phyloP scores from a whole-genome alignment of 1,140 invertebrate genomes.

The Ceratina calcarata region DNA sequence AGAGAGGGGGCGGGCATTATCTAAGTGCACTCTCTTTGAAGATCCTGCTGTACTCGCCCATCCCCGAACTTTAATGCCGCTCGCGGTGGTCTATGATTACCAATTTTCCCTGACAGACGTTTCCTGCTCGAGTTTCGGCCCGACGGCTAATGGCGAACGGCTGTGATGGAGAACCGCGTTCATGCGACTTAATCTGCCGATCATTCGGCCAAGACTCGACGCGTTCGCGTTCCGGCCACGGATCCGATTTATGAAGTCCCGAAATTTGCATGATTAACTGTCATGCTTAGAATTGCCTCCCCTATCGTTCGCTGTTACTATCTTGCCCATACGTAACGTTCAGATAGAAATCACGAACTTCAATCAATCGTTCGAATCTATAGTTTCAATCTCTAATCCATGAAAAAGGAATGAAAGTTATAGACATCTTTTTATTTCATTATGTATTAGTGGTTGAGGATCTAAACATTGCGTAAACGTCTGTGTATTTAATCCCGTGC shows the following conservation, averaged over 20 bases:
- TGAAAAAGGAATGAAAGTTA: too few relatives aligned
- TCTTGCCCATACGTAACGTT: background rate
- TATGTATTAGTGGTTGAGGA: too few relatives aligned
- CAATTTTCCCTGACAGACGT: slow-evolving; percentile 80
- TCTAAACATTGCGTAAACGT: too few relatives aligned
- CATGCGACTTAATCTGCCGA: slow-evolving; percentile 59
- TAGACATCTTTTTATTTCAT: too few relatives aligned
- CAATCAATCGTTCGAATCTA: background rate
- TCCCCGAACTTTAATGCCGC: slow-evolving; percentile 79
- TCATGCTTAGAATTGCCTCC: background rate
- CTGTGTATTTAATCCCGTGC: too few relatives aligned
- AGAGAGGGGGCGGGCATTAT: slow-evolving; percentile 75
- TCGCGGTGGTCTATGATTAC: slow-evolving; percentile 81
- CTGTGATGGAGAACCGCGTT: slow-evolving; percentile 59
- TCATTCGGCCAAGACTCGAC: slow-evolving; percentile 46
- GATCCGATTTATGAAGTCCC: slow-evolving; percentile 3
- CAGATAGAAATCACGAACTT: background rate
- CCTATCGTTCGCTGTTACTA: background rate
- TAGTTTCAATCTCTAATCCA: background rate
- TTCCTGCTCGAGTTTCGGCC: slow-evolving; percentile 74
- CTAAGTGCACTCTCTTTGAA: slow-evolving; percentile 81
- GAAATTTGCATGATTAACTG: slow-evolving; percentile 8
- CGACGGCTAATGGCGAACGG: slow-evolving; percentile 65
- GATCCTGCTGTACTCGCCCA: slow-evolving; percentile 72
- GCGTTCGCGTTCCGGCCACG: too few relatives aligned